Percentiles rank a stretch among this genome's conserved stretches.
Conservation (phyloP, 2,888 invertebrate species). For the Aethes cnicana region DNA sequence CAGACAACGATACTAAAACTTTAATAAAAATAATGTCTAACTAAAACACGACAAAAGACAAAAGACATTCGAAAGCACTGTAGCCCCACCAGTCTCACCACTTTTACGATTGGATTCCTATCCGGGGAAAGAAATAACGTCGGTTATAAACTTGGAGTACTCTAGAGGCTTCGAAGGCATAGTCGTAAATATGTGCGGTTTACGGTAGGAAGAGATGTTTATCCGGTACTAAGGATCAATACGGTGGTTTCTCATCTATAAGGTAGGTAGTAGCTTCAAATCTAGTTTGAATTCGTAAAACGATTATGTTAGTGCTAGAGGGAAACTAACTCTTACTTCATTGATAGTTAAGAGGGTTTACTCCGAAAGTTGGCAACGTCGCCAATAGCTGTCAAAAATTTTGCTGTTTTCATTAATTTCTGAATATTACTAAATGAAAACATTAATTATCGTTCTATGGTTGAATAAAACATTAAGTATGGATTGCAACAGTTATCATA, state of each 20-base stretch:
- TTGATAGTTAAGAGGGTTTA: no score
- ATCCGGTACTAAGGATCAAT: constrained; percentile 38
- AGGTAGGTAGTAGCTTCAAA: not conserved
- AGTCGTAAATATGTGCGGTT: constrained; percentile 44
- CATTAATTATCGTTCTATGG: no score
- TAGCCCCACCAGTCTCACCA: not conserved
- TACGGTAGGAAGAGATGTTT: constrained; percentile 41
- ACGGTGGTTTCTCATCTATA: constrained; percentile 9
- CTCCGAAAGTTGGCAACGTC: no score
- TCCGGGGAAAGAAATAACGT: constrained; percentile 12
- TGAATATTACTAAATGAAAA: no score
- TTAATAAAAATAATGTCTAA: no score
- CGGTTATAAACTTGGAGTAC: constrained; percentile 16
- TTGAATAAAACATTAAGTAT: no score
- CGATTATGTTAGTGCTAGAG: no score
- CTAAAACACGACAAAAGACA: not conserved
- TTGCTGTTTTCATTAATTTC: no score
- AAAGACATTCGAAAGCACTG: constrained; percentile 8
- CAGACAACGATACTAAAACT: no score
- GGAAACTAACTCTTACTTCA: no score
- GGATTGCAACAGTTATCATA: no score
- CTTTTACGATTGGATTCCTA: constrained; percentile 20
- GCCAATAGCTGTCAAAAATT: no score
- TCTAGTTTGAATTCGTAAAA: not conserved
- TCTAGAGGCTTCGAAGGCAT: constrained; percentile 28